Base-by-base conservation (phyloP, 2,888 invertebrate species). In the Aphelenchoides bicaudatus region DNA sequence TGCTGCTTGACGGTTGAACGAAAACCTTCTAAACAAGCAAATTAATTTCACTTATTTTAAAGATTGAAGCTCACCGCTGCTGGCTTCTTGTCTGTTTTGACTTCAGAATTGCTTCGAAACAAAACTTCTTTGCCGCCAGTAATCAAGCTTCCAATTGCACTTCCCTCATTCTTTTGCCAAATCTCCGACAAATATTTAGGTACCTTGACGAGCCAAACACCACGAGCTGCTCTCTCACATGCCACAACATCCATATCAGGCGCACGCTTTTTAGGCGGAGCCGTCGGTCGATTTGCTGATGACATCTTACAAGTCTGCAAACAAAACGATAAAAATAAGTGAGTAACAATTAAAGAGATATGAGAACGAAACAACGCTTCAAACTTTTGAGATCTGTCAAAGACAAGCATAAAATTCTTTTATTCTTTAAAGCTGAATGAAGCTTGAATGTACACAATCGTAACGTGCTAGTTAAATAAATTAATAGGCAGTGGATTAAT, bases 141-240 rank as follows among this genome's bases (percentile, higher is more conserved):
- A 19, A 51, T 51, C 52, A 62, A 19, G 2, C n/a, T 34, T 61
- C 59, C 59, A 0, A 56, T 23, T 25, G 21, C 25, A 3, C 31
- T 16, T n/a, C 50, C 63, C 13, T 46, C 43, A 16, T 66, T 51
- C 51, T 59, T 28, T 52, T 63, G 56, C 55, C 57, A 67, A 34
- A 56, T 60, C 21, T 72, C 71, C 8, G 69, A 68, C 10, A 74
- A 54, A 43, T 74, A 74, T 39, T 68, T 59, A 1, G 74, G 74
- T 23, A 74, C 74, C 61, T 76, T 76, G n/a, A 76, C 77, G 1
- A 76, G 66, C 77, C 77, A 76, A 23, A 78, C 64, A 28, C 75
- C 69, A 13, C 66, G 59, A 3, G 57, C 46, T 13, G 66, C 72
- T 38, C 65, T 49, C 23, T 75, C 72, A 25, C 65, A 66, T 16